Percentiles rank a stretch among this genome's conserved stretches.
phyloP scores from a whole-genome alignment of 2,797 vertebrate species.

The Rhinoraja longicauda region DNA sequence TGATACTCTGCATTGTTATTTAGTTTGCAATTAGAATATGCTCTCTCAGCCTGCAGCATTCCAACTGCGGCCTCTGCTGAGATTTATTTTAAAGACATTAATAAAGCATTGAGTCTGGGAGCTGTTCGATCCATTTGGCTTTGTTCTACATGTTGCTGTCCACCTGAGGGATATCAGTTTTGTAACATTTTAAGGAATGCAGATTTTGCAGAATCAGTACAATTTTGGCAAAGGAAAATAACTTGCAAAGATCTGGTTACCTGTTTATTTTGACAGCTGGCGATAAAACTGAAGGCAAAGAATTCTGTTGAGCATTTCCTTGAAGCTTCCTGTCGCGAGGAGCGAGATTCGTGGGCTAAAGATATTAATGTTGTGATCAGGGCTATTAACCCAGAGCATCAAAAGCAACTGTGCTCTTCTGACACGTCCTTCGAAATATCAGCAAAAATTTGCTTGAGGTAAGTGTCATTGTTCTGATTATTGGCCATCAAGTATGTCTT shows the following conservation, averaged over 20 bases:
- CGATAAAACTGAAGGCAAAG: slow-evolving; percentile 75
- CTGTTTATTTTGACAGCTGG: slow-evolving; percentile 58
- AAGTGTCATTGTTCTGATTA: background rate
- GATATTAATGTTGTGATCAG: slow-evolving; percentile 57
- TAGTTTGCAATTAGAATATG: background rate
- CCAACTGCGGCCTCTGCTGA: background rate
- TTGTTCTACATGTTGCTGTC: background rate
- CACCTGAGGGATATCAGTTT: background rate
- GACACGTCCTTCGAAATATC: background rate
- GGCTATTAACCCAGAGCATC: background rate
- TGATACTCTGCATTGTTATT: background rate
- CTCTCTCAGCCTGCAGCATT: background rate
- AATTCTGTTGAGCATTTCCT: slow-evolving; percentile 76
- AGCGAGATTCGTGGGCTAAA: slow-evolving; percentile 81
- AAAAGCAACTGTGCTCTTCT: background rate
- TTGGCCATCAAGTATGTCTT: background rate
- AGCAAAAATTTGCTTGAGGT: slow-evolving; percentile 8
- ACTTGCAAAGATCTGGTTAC: background rate
- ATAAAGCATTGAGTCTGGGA: background rate
- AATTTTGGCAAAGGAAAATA: background rate
- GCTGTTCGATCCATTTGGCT: background rate
- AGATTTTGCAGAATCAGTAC: background rate
- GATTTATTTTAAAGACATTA: background rate
- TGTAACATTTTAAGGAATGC: background rate
- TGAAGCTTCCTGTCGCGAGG: slow-evolving; percentile 82